Evolutionary conservation across 2,888 invertebrate genomes (phyloP).

Genomic region (Cryptus armator): DNA sequence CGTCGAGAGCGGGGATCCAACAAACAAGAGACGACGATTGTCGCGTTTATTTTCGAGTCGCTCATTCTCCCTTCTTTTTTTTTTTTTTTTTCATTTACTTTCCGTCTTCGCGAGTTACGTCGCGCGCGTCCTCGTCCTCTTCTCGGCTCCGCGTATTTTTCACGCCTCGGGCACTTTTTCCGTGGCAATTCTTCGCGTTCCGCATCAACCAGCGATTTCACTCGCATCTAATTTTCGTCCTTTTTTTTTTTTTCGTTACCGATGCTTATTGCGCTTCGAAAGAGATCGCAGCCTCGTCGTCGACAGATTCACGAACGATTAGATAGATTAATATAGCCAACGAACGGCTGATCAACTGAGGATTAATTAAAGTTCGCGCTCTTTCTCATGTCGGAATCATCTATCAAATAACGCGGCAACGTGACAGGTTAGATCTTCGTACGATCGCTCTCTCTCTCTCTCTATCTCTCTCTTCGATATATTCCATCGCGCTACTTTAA

Average conservation of each 20-base stretch:
- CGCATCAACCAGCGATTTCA: constrained; percentile 5
- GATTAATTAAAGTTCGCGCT: constrained; percentile 50
- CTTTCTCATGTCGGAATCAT: constrained; percentile 42
- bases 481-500: constrained; percentile 27
- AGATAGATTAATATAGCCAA: constrained; percentile 31
- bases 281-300: constrained; percentile 13
- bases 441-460: not conserved
- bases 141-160: constrained; percentile 27
- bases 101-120: constrained; percentile 19
- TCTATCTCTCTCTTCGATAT: not conserved
- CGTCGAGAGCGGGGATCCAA: constrained; percentile 19
- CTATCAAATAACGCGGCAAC: constrained; percentile 18
- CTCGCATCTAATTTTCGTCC: constrained; percentile 25
- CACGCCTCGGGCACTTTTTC: constrained; percentile 19
- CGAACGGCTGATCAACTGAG: constrained; percentile 22
- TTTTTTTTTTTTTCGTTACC: constrained; percentile 5
- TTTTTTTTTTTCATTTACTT: not conserved
- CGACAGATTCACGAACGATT: constrained; percentile 37
- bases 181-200: constrained; percentile 24
- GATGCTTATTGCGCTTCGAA: not conserved
- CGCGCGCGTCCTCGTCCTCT: constrained; percentile 20
- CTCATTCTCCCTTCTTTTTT: constrained; percentile 26
- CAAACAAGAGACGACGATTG: constrained; percentile 34
- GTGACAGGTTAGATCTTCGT: constrained; percentile 31
- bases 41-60: constrained; percentile 50